Evolutionary conservation across 2,888 invertebrate genomes (phyloP), one percentile per base, ranked within the genome.

Genomic region (Drosophila antonietae): DNA sequence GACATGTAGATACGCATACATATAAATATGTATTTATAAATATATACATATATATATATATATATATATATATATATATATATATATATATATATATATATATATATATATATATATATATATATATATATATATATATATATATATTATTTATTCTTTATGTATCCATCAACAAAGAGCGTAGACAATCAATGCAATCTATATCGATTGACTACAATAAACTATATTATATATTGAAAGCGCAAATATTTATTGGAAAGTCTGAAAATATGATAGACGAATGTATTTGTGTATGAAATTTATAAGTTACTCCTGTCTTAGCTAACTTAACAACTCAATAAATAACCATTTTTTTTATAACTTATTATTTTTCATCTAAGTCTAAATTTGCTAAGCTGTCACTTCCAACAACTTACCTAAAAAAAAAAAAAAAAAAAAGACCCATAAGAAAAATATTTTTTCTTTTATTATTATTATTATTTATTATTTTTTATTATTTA

Each of bases 101-200:
- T 8, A 31, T 47, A 5, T 20, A 51, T 3, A 35, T 6, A 51
- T 18, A 33, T 18, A 33, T 7, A 33, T 7, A 33, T 18, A 14
- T 52, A 52, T 18, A 3, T 35, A 20, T n/a, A 33, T 12, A 49
- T 5, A 51, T 18, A n/a, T 15, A 39, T 18, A 10, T 43, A 23
- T 44, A 15, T 8, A 31, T 47, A 5, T 20, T n/a, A n/a, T n/a
- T n/a, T n/a, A 31, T 14, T 33, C 20, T 35, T 43, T 58, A 12
- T 43, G 35, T 35, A 15, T 43, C 20, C 14, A 28, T 41, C 55
- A 62, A 56, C 58, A 56, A 52, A n/a, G 33, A 57, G 35, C 35
- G 39, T 35, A 39, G 28, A 9, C 73, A 73, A 53, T 72, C 53
- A 47, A 51, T 52, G 39, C 41, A 57, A 37, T 35, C 7, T 23